phyloP scores from a whole-genome alignment of 2,113 vertebrate species.

The Engraulis encrasicolus region DNA sequence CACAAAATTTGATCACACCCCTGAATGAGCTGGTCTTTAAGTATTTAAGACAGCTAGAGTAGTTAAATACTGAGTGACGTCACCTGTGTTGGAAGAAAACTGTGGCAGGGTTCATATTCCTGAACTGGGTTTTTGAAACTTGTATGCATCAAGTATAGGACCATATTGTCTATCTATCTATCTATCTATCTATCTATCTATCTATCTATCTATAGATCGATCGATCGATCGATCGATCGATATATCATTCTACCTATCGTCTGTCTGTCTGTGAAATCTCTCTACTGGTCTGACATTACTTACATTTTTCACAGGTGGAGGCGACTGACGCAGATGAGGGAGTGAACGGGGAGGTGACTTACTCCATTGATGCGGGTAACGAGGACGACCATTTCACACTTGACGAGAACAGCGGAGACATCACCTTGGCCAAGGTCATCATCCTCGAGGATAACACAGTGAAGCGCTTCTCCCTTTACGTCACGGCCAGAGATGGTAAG shows the following conservation, averaged over 20 bases:
- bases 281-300: not conserved
- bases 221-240: no score
- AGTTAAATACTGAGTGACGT: no score
- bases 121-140: no score
- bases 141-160: no score
- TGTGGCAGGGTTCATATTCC: no score
- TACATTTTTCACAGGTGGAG: constrained; percentile 62
- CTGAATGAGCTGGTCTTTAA: no score
- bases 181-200: not conserved
- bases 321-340: constrained; percentile 74
- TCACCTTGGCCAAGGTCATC: constrained; percentile 69
- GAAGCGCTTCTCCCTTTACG: constrained; percentile 70
- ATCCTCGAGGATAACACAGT: constrained; percentile 56
- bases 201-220: not conserved
- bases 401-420: constrained; percentile 63
- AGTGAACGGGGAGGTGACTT: constrained; percentile 73
- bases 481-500: constrained; percentile 78
- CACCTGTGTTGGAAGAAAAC: no score
- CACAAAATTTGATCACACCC: no score
- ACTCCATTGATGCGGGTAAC: constrained; percentile 73
- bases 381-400: constrained; percentile 71
- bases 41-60: no score
- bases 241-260: not conserved
- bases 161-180: no score
- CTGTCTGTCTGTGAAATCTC: no score